Conservation (phyloP, 2,113 vertebrate species). For the Danionella cerebrum region DNA sequence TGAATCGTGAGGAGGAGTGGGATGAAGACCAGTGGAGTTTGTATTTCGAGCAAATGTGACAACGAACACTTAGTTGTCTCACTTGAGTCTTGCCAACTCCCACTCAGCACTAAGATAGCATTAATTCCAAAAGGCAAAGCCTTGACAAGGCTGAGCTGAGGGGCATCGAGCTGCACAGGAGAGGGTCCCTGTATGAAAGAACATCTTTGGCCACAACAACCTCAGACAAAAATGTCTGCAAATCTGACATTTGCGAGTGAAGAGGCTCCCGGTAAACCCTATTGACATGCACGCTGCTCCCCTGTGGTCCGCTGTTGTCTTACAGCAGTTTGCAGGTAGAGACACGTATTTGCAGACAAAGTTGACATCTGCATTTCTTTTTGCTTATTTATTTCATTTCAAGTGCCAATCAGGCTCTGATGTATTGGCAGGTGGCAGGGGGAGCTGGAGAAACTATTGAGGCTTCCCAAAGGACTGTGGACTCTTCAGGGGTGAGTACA, state of each 20-base stretch:
- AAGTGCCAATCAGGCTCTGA: constrained; percentile 21
- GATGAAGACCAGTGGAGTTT: not conserved
- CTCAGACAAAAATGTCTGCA: constrained; percentile 21
- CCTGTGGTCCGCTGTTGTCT: constrained; percentile 36
- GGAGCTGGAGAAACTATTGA: constrained; percentile 3
- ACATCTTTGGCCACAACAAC: constrained; percentile 4
- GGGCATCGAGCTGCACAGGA: constrained; percentile 36
- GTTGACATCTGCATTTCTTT: constrained; percentile 11
- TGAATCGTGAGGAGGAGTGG: constrained; percentile 26
- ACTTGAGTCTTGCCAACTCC: constrained; percentile 16
- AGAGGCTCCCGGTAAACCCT: constrained; percentile 31
- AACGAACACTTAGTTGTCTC: too few species aligned
- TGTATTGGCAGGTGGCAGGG: constrained; percentile 31
- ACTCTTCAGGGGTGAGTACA: not conserved
- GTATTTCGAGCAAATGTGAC: not conserved
- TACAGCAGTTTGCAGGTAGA: constrained; percentile 24
- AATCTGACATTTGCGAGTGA: constrained; percentile 36
- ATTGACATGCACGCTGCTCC: constrained; percentile 38
- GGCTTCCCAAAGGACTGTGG: constrained; percentile 5
- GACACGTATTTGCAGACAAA: constrained; percentile 28
- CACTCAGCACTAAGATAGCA: constrained; percentile 14
- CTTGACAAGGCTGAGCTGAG: constrained; percentile 3
- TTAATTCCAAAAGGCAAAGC: not conserved
- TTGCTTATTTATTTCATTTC: constrained; percentile 40
- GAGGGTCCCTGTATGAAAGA: constrained; percentile 36